A percentile compares a stretch with the other conserved stretches of the same genome.
These are phyloP conservation scores for Porites lobata DNA, from an alignment of 92 coral and sea anemone species.

Conservation along the genomic window DNA sequence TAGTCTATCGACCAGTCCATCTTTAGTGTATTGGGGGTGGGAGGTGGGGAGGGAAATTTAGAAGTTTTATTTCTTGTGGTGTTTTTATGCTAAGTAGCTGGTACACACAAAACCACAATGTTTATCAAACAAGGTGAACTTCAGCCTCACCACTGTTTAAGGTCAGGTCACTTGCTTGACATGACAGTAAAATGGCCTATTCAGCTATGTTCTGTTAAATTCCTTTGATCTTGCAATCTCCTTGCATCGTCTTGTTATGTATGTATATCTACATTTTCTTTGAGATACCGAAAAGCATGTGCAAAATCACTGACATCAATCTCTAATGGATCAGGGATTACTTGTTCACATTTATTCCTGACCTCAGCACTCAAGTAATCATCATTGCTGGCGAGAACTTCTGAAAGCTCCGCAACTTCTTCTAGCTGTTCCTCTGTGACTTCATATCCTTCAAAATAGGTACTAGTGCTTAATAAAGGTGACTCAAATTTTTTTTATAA, in stretches of 20 bases:
- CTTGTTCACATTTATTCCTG: slow-evolving; percentile 44
- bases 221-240: slow-evolving; percentile 20
- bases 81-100: no score
- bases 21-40: no score
- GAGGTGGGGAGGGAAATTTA: no score
- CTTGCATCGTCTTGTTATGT: slow-evolving; percentile 29
- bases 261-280: slow-evolving; percentile 41
- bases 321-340: slow-evolving; percentile 50
- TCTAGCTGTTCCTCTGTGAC: slow-evolving; percentile 63
- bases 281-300: slow-evolving; percentile 54
- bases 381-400: slow-evolving; percentile 38
- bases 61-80: no score
- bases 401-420: slow-evolving; percentile 62
- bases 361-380: slow-evolving; percentile 51
- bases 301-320: slow-evolving; percentile 57
- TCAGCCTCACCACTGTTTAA: slow-evolving; percentile 17
- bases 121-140: background rate
- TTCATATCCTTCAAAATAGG: slow-evolving; percentile 32
- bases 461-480: slow-evolving; percentile 10
- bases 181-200: slow-evolving; percentile 21
- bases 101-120: no score
- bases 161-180: slow-evolving; percentile 13
- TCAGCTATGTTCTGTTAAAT: slow-evolving; percentile 5
- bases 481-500: background rate
- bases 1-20: background rate